Evolutionary conservation across 2,888 invertebrate genomes (phyloP), one percentile per base, ranked within the genome.

Genomic region (Tinea semifulvella): DNA sequence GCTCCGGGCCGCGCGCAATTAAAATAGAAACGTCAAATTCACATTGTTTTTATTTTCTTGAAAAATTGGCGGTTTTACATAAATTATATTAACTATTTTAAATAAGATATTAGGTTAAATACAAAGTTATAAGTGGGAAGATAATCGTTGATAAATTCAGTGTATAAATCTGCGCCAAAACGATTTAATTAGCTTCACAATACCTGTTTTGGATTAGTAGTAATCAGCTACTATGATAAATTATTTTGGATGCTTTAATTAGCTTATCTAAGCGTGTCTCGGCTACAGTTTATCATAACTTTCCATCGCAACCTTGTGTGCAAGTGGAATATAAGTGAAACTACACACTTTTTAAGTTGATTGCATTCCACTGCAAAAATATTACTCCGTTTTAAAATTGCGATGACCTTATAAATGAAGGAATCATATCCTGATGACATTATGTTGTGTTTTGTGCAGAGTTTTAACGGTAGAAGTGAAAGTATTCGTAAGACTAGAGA

Each of bases 391-490:
- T 22, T 5, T 22, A 22, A 5, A 14, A 14, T 16, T 14, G 16
- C 36, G 48, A 75, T 76, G 75, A 63, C 65, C 72, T 66, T 71
- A 66, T 79, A 77, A 68, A 79, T 79, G 79, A 79, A 76, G 72
- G 75, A 76, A 51, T 65, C 72, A 43, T 76, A 76, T 63, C 60
- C 77, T 53, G 74, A 79, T 56, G 75, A 79, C 65, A 86, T 84
- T 71, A 88, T 88, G 88, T 80, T 88, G 69, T 88, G 87, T 76
- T 87, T 87, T 58, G 86, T 88, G 57, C 87, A 87, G 74, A 85
- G 86, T 51, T 86, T 87, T 61, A 72, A 79, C 52, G 65, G 65
- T 49, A 54, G 50, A 11, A 68, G 70, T 47, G 61, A 63, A 47
- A 71, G 61, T 18, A 65, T 58, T 49, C 68, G 58, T 45, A 71